These are phyloP conservation scores for Drosophila prostipennis DNA, from an alignment of 2,888 invertebrate species.

Conservation along the genomic window DNA sequence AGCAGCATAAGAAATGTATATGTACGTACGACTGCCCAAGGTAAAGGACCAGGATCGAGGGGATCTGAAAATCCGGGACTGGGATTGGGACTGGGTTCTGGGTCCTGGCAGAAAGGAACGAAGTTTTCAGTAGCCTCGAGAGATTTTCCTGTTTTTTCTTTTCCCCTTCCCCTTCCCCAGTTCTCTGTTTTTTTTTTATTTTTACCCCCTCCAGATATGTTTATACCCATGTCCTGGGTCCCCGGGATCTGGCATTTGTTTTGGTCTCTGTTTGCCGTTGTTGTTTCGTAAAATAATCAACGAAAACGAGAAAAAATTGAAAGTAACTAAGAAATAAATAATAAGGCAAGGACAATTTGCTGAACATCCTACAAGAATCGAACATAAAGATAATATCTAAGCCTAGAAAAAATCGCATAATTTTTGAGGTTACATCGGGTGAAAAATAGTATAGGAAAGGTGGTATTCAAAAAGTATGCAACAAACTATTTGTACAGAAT, in stretches of 20 bases:
- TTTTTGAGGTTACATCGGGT: no score
- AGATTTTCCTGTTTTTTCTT: slow-evolving; percentile 60
- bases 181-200: slow-evolving; percentile 8
- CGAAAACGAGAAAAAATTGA: slow-evolving; percentile 63
- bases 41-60: slow-evolving; percentile 26
- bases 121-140: slow-evolving; percentile 78
- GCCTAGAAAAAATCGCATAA: no score
- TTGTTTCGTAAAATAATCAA: slow-evolving; percentile 74
- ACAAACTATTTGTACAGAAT: no score
- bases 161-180: neutral
- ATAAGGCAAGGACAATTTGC: slow-evolving; percentile 27
- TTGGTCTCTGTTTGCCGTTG: slow-evolving; percentile 45
- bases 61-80: neutral
- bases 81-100: neutral
- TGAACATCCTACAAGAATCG: neutral
- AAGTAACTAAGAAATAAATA: slow-evolving; percentile 44
- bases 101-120: slow-evolving; percentile 36
- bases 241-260: slow-evolving; percentile 37
- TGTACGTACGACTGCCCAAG: slow-evolving; percentile 55
- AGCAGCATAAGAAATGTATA: slow-evolving; percentile 73
- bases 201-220: slow-evolving; percentile 24
- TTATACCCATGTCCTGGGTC: slow-evolving; percentile 2
- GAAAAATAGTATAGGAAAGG: no score
- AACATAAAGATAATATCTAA: no score
- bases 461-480: no score